Percentiles rank a stretch among this genome's conserved stretches.
Conservation (phyloP, 2,888 invertebrate species). For the Trissolcus japonicus region DNA sequence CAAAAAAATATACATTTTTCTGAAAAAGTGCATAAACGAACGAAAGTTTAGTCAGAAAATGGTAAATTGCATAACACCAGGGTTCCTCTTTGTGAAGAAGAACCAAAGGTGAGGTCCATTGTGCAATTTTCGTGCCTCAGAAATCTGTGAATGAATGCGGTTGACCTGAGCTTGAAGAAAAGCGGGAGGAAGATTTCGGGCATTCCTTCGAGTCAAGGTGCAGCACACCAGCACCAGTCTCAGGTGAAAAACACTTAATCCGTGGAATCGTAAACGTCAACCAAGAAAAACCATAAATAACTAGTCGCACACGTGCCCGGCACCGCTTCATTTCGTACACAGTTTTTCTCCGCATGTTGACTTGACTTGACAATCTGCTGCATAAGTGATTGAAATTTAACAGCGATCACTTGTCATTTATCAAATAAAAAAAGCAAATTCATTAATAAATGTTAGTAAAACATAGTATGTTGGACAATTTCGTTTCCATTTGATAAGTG, state of each 20-base stretch:
- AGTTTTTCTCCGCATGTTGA: too few species aligned
- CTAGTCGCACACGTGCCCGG: neutral
- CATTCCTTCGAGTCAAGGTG: constrained; percentile 30
- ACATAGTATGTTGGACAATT: too few species aligned
- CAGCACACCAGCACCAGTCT: constrained; percentile 18
- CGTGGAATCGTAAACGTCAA: constrained; percentile 29
- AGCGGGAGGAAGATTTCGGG: constrained; percentile 19
- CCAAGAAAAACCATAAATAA: neutral
- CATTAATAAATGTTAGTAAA: too few species aligned
- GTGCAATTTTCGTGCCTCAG: constrained; percentile 43
- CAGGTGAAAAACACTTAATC: constrained; percentile 49
- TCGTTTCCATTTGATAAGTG: too few species aligned
- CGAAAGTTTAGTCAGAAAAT: neutral
- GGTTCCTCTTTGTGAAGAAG: constrained; percentile 1
- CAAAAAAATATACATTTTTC: too few species aligned
- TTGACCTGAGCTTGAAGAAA: constrained; percentile 37
- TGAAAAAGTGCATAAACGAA: too few species aligned
- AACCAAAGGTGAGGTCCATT: constrained; percentile 29
- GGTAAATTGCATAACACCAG: too few species aligned
- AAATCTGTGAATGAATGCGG: constrained; percentile 41
- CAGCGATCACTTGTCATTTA: too few species aligned
- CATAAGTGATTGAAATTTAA: too few species aligned
- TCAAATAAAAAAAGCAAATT: too few species aligned
- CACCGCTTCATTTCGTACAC: too few species aligned
- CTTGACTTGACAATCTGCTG: too few species aligned